Percentiles rank a stretch among this genome's conserved stretches.
Conservation (phyloP, 2,888 invertebrate species). For the Ernsta delagoae region DNA sequence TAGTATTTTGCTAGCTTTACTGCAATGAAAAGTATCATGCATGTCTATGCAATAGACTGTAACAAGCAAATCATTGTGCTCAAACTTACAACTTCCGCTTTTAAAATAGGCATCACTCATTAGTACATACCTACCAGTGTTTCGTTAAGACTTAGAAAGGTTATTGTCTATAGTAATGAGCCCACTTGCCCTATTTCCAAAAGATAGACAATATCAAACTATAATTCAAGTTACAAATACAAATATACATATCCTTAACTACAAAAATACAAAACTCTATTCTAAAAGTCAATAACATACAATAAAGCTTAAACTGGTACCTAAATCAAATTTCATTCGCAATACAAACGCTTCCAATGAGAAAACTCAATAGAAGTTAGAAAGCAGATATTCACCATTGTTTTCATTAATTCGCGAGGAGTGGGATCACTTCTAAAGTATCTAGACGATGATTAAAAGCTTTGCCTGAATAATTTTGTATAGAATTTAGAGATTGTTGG, state of each 20-base stretch:
- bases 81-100: no score
- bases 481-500: background rate
- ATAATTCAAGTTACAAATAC: no score
- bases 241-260: background rate
- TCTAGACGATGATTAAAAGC: conserved; percentile 22
- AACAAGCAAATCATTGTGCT: no score
- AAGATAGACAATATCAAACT: no score
- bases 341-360: background rate
- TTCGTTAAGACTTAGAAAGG: no score
- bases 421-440: conserved; percentile 16
- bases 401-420: conserved; percentile 16
- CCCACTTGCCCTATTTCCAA: no score
- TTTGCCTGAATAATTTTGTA: conserved; percentile 22
- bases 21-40: no score
- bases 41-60: no score
- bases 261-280: background rate
- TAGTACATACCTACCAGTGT: no score
- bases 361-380: conserved; percentile 2
- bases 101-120: no score
- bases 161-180: no score
- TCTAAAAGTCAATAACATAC: background rate
- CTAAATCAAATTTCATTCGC: background rate
- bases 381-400: conserved; percentile 11
- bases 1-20: background rate
- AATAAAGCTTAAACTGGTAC: background rate